A percentile compares a stretch with the other conserved stretches of the same genome.
Evolutionary conservation across 2,888 invertebrate genomes (phyloP).

Genomic region (Axea sp.): DNA sequence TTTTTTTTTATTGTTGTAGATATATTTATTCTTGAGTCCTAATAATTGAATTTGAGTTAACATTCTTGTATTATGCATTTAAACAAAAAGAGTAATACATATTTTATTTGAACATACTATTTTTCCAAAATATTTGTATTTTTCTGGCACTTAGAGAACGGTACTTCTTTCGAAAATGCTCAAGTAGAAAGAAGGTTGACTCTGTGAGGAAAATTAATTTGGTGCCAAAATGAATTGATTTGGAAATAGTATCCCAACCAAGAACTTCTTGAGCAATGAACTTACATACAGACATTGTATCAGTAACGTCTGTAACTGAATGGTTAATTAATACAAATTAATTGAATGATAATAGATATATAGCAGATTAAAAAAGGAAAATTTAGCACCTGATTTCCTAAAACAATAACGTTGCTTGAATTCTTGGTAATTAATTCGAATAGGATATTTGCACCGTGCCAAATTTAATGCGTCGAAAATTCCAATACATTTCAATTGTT

Average conservation of each 20-base stretch:
- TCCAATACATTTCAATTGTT: conserved; percentile 67
- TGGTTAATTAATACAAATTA: no score
- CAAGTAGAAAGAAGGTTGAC: conserved; percentile 64
- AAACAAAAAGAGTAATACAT: neutral
- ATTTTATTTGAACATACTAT: conserved; percentile 57
- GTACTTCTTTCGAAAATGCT: conserved; percentile 64
- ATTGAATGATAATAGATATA: neutral
- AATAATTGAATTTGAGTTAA: no score
- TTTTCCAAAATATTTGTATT: conserved; percentile 68
- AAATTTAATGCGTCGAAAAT: conserved; percentile 68
- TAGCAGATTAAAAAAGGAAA: neutral
- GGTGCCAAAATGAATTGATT: conserved; percentile 66
- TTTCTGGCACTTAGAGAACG: conserved; percentile 63
- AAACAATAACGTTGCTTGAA: conserved; percentile 67
- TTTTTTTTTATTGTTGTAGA: no score
- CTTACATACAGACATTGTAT: conserved; percentile 15
- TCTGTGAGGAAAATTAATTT: conserved; percentile 67
- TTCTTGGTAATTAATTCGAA: conserved; percentile 65
- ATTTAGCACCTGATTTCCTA: conserved; percentile 34
- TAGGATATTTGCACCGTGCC: conserved; percentile 68
- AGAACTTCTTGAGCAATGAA: conserved; percentile 43
- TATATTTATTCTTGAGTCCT: no score
- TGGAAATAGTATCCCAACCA: conserved; percentile 37
- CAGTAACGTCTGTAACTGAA: no score
- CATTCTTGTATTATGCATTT: no score